Evolutionary conservation across 2,888 invertebrate species (phyloP).

Genomic region (Hemithea aestivaria): DNA sequence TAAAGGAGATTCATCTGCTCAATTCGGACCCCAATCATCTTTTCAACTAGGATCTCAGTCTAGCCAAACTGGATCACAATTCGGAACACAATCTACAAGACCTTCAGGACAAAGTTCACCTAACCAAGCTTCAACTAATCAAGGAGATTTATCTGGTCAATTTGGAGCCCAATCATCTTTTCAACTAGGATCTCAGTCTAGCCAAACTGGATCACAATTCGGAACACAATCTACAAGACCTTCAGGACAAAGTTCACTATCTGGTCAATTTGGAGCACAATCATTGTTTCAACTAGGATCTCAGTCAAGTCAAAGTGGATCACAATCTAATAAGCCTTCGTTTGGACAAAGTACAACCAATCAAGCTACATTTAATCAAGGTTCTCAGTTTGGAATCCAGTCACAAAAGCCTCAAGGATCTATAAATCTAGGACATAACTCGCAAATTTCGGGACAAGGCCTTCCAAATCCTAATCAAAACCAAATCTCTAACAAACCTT

Average conservation of each 20-base stretch:
- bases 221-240: too few relatives aligned
- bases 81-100: slow-evolving; percentile 1
- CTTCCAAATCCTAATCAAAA: too few relatives aligned
- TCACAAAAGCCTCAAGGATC: slow-evolving; percentile 19
- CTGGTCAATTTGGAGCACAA: slow-evolving; percentile 4
- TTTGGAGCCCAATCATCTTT: slow-evolving; percentile 9
- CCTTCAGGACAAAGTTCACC: too few relatives aligned
- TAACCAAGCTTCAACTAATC: too few relatives aligned
- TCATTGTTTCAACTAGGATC: slow-evolving; percentile 2
- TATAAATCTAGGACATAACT: too few relatives aligned
- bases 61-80: slow-evolving; percentile 5
- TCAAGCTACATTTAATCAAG: slow-evolving; percentile 3
- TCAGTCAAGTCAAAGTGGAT: slow-evolving; percentile 8
- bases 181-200: too few relatives aligned
- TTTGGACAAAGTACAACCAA: neutral
- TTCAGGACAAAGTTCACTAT: slow-evolving; percentile 3
- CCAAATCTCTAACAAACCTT: slow-evolving; percentile 7
- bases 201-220: too few relatives aligned
- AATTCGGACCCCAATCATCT: slow-evolving; percentile 2
- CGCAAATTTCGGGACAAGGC: too few relatives aligned
- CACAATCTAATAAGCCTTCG: neutral
- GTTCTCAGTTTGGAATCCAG: slow-evolving; percentile 20
- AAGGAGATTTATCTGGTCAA: too few relatives aligned
- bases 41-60: slow-evolving; percentile 7
- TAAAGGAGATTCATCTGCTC: slow-evolving; percentile 7